Evolutionary conservation across 2,113 vertebrate genomes (phyloP).

Genomic region (Strix uralensis): DNA sequence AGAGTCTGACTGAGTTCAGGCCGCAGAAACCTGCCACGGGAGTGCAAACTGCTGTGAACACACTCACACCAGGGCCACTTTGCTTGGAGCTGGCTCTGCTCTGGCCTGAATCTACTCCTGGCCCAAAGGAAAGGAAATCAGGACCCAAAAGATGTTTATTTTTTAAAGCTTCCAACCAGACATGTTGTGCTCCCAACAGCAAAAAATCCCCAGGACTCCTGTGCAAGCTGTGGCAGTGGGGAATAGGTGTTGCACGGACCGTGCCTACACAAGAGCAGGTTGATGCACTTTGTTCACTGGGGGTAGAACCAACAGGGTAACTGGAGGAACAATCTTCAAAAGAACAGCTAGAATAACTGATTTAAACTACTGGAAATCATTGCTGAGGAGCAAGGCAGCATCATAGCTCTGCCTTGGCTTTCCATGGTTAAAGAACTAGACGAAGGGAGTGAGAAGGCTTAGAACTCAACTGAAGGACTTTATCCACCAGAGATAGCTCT

Average conservation of each 20-base stretch:
- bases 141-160: neutral
- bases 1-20: neutral
- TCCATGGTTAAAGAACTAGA: neutral
- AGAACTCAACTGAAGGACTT: neutral
- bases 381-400: neutral
- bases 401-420: neutral
- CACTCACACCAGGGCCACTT: neutral
- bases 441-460: neutral
- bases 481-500: neutral
- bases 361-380: neutral
- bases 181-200: fast-evolving
- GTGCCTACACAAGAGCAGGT: neutral
- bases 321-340: neutral
- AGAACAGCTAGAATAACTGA: neutral
- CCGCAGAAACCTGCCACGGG: neutral
- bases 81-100: neutral
- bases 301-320: neutral
- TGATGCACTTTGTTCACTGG: neutral
- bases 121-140: neutral
- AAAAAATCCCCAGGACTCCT: neutral
- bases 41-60: neutral
- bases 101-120: neutral
- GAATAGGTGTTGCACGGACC: neutral
- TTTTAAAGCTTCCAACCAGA: neutral
- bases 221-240: neutral